Evolutionary conservation across 2,888 invertebrate genomes (phyloP).

Genomic region (Siphonodentalium dalli): DNA sequence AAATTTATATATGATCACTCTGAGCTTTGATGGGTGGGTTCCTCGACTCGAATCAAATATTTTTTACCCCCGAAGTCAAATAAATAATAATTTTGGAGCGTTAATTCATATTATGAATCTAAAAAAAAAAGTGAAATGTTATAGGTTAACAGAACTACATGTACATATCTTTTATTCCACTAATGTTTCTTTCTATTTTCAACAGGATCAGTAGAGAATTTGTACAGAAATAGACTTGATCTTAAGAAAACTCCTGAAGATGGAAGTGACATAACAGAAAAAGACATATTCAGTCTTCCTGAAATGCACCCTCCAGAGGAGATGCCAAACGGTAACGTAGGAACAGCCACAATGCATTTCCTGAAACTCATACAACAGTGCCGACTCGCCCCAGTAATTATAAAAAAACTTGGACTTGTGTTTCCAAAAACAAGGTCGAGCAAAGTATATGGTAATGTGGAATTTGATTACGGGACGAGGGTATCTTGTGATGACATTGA

Average conservation of each 20-base stretch:
- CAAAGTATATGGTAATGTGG: slow-evolving; percentile 66
- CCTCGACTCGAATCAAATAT: no score
- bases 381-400: slow-evolving; percentile 65
- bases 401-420: slow-evolving; percentile 65
- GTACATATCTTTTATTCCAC: neutral
- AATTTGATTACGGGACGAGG: slow-evolving; percentile 65
- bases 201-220: neutral
- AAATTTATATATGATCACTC: no score
- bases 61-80: no score
- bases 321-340: slow-evolving; percentile 70
- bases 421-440: slow-evolving; percentile 58
- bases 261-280: slow-evolving; percentile 48
- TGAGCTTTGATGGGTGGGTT: no score
- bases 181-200: neutral
- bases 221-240: slow-evolving; percentile 49
- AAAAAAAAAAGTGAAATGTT: no score
- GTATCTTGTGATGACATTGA: neutral
- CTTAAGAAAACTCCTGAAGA: slow-evolving; percentile 43
- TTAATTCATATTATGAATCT: no score
- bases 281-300: slow-evolving; percentile 50
- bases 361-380: slow-evolving; percentile 66
- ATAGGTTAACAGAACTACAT: no score
- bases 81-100: no score
- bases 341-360: slow-evolving; percentile 68
- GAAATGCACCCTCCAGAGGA: slow-evolving; percentile 60